phyloP scores from a whole-genome alignment of 1,140 invertebrate genomes.

The Drosophila trapezifrons region DNA sequence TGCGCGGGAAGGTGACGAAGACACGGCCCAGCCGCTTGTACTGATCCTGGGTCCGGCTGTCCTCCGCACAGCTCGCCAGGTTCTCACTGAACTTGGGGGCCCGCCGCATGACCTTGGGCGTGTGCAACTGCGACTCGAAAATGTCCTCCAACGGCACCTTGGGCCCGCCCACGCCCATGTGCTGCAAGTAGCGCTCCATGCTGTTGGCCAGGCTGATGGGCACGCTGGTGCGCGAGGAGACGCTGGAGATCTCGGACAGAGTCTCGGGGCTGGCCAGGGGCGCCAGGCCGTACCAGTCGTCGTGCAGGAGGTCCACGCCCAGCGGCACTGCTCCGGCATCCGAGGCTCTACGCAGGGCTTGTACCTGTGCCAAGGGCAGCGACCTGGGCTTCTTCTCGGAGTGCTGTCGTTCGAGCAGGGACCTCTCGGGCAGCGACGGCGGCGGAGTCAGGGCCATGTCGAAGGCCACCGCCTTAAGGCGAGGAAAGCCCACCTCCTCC shows the following conservation, averaged over 20 bases:
- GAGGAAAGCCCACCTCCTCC: constrained; percentile 36
- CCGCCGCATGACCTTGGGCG: constrained; percentile 86
- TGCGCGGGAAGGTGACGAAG: constrained; percentile 78
- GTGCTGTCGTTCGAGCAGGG: constrained; percentile 55
- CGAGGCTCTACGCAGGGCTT: constrained; percentile 73
- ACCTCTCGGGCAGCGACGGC: constrained; percentile 6
- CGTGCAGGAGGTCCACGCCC: constrained; percentile 85
- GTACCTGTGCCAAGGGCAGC: constrained; percentile 55
- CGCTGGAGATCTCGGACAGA: constrained; percentile 91
- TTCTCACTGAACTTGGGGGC: constrained; percentile 88
- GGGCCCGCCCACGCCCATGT: constrained; percentile 57
- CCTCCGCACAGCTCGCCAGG: constrained; percentile 88
- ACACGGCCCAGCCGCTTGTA: constrained; percentile 83
- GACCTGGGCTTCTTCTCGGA: constrained; percentile 66
- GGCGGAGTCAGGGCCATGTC: constrained; percentile 62
- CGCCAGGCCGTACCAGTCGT: constrained; percentile 89
- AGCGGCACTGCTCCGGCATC: constrained; percentile 83
- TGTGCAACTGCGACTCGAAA: constrained; percentile 84
- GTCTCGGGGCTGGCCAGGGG: constrained; percentile 94
- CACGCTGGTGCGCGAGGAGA: constrained; percentile 85
- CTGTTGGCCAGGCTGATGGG: constrained; percentile 81
- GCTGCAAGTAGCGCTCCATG: constrained; percentile 81
- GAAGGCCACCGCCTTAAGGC: constrained; percentile 73
- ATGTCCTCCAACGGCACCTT: constrained; percentile 72
- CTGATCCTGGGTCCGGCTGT: constrained; percentile 81